Percentiles rank a stretch among this genome's conserved stretches.
Evolutionary conservation across 2,797 vertebrate species (phyloP).

Genomic region (Sebastolobus alascanus): DNA sequence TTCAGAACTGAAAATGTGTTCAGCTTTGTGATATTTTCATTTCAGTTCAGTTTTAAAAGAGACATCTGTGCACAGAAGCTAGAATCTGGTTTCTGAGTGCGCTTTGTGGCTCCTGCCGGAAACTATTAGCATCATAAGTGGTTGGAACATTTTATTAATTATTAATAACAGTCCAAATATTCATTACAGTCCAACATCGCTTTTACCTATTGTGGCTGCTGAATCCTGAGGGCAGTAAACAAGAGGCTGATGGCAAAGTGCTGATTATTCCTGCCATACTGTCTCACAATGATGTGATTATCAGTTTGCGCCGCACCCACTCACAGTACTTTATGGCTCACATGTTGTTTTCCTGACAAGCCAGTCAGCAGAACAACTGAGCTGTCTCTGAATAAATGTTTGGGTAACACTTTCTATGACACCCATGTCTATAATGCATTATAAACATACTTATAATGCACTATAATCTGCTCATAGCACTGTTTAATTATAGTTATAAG

Average conservation of each 20-base stretch:
- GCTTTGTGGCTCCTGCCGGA: slow-evolving; percentile 68
- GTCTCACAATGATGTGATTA: slow-evolving; percentile 62
- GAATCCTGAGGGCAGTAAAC: slow-evolving; percentile 59
- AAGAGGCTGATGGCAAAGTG: slow-evolving; percentile 61
- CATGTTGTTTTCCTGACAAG: slow-evolving; percentile 49
- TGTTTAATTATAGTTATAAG: no score
- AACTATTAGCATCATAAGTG: slow-evolving; percentile 80
- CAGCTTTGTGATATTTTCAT: neutral
- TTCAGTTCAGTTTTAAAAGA: slow-evolving; percentile 15
- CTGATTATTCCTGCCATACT: slow-evolving; percentile 63
- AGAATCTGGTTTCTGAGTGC: slow-evolving; percentile 64
- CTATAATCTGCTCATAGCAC: neutral
- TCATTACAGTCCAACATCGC: slow-evolving; percentile 64
- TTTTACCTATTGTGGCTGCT: slow-evolving; percentile 68
- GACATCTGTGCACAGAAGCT: slow-evolving; percentile 28
- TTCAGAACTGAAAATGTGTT: slow-evolving; percentile 1
- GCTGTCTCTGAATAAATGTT: slow-evolving; percentile 12
- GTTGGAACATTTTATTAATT: slow-evolving; percentile 82
- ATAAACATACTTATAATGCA: neutral
- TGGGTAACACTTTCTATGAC: neutral
- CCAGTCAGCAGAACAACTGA: slow-evolving; percentile 23
- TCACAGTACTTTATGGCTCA: slow-evolving; percentile 22
- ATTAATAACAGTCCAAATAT: slow-evolving; percentile 78
- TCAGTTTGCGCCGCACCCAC: slow-evolving; percentile 59
- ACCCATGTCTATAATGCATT: neutral